Base-by-base conservation (phyloP, 2,797 vertebrate species). In the Carduelis carduelis region DNA sequence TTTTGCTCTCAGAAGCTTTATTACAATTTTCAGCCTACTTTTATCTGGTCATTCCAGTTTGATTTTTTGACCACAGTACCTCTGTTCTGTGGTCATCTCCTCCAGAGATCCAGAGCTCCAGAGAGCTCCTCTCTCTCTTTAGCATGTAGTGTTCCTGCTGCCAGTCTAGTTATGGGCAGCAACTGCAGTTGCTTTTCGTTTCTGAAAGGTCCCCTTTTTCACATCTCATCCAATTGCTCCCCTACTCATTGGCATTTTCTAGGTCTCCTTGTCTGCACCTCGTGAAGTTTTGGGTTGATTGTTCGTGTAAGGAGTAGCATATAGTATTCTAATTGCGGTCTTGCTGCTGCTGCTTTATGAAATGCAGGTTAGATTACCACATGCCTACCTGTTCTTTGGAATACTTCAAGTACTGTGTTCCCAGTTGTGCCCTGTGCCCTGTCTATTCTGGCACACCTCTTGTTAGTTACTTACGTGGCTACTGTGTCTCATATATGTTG, bases 131-230 rank as follows among this genome's bases (percentile, higher is more conserved):
- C 23, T 57, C 16, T 30, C 34, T 37, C 27, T 39, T 28, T 0
- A 1, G 61, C 2, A 0, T 26, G 60, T 21, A 30, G n/a, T 1
- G 0, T 19, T 14, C 49, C 53, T 22, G 28, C 56, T 22, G 50
- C 56, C 3, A 1, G 2, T 61, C 16, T 53, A 27, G 65, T 39
- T 3, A 8, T 1, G 44, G 44, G 28, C 19, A 4, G n/a, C 30
- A 50, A 0, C 28, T 11, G 44, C 6, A 7, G 11, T 65, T 2
- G 1, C 34, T 74, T 77, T 57, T 77, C 3, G 3, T 59, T 49
- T 85, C 56, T 53, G 30, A 68, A 9, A 6, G 23, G 17, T 37
- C 32, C 21, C 37, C 43, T 82, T 79, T 56, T 35, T 52, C 22
- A 12, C 2, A 1, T 41, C 34, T 93, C 55, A 10, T 59, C 43